A percentile compares a stretch with the other conserved stretches of the same genome.
These are phyloP conservation scores for Melanerpes aurifrons DNA, from an alignment of 2,113 vertebrate genomes.

Conservation along the genomic window DNA sequence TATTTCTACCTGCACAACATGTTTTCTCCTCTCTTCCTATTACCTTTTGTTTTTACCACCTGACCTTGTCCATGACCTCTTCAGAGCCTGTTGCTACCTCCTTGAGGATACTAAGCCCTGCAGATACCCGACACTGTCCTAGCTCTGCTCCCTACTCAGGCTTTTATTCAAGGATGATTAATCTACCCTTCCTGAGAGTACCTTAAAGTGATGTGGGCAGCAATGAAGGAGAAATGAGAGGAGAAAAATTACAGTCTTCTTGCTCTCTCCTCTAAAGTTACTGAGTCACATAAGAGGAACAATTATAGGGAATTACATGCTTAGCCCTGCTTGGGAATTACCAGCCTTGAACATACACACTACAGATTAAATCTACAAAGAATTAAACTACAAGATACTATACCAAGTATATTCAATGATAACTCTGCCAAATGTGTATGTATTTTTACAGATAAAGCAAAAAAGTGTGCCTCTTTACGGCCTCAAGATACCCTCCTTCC, in stretches of 20 bases:
- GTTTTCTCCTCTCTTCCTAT: neutral
- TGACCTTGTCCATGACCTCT: neutral
- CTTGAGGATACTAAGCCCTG: neutral
- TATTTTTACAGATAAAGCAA: neutral
- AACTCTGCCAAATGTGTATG: neutral
- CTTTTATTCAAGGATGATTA: slow-evolving; percentile 11
- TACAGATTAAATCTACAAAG: slow-evolving; percentile 29
- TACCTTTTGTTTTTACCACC: neutral
- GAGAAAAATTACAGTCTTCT: neutral
- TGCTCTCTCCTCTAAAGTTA: neutral
- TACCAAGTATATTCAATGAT: neutral
- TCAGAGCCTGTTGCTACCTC: neutral
- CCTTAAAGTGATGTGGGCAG: neutral
- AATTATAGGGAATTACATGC: neutral
- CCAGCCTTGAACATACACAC: neutral
- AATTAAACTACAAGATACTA: neutral
- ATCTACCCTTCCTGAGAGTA: neutral
- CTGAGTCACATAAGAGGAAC: neutral
- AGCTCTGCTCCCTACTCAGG: neutral
- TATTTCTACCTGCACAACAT: neutral
- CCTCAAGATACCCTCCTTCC: neutral
- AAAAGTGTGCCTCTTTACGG: neutral
- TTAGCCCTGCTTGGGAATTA: neutral
- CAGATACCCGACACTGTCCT: neutral
- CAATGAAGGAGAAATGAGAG: neutral